Base-by-base conservation (phyloP, 2,797 vertebrate genomes). In the Borostomias antarcticus region DNA sequence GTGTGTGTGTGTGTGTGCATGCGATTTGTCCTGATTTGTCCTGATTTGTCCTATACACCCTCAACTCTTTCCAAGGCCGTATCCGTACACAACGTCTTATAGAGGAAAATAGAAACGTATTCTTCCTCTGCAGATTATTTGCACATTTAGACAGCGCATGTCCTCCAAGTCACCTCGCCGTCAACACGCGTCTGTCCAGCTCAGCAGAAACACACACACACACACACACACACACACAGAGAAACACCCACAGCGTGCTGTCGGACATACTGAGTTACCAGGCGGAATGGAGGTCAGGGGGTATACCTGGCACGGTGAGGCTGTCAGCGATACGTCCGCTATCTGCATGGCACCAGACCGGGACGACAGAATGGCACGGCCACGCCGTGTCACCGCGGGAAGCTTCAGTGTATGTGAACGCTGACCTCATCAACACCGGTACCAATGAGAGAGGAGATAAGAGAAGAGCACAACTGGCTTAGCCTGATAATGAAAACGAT, bases 271-370 rank as follows among this genome's bases (percentile, higher is more conserved):
- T 25, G 45, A 19, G 54, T 57, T 67, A 19, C 29, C 63, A 48
- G 50, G 37, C 11, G 23, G 28, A 25, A 47, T 37, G n/a, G 53
- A 67, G 58, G 62, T 72, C 43, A 66, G 35, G 65, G 61, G 53
- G 32, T 15, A 54, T 60, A 66, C 50, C 56, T 64, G 61, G 35
- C 17, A 74, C 60, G 59, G 72, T 75, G 57, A 56, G 37, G 51
- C 32, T 59, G 54, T 64, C 54, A 70, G 70, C 68, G 61, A 66
- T 61, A 58, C 40, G 57, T 62, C 51, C 57, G 59, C 65, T 66
- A 62, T 63, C 68, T 64, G 57, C 52, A 66, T 59, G 58, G 53
- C 47, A 52, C 45, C 32, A 53, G 21, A 62, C 63, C 63, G 50
- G 57, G 61, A 53, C 40, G 58, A 73, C 45, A 54, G 47, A 66